Percentiles rank a stretch among this genome's conserved stretches.
phyloP scores from a whole-genome alignment of 1,140 invertebrate genomes.

The Zaprionus nigranus region DNA sequence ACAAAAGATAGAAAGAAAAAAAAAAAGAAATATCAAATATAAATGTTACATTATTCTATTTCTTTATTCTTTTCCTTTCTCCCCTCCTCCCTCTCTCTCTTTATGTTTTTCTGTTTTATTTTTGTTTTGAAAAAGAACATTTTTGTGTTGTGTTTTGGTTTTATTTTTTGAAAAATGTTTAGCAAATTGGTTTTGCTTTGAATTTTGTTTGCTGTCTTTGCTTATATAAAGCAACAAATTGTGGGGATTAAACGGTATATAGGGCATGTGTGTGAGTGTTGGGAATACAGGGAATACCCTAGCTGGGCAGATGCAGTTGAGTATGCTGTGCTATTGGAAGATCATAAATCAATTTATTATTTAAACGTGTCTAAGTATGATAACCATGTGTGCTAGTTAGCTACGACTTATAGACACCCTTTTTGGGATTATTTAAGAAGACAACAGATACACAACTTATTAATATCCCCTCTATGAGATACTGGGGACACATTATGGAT shows the following conservation, averaged over 20 bases:
- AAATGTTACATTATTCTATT: constrained; percentile 1
- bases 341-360: not conserved
- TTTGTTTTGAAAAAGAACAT: constrained; percentile 21
- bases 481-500: too few relatives aligned
- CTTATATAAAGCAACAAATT: constrained; percentile 21
- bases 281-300: not conserved
- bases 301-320: not conserved
- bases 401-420: not conserved
- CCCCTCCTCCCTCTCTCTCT: not conserved
- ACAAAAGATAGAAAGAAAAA: constrained; percentile 19
- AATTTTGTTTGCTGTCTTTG: constrained; percentile 14
- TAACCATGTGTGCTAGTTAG: too few relatives aligned
- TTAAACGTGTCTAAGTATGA: not conserved
- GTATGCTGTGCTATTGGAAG: not conserved
- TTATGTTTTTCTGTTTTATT: not conserved
- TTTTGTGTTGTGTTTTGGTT: not conserved
- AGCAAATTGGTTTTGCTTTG: constrained; percentile 52
- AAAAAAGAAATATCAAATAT: constrained; percentile 5
- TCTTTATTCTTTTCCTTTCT: not conserved
- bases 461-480: not conserved
- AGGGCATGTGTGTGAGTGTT: not conserved
- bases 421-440: not conserved
- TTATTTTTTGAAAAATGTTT: constrained; percentile 58
- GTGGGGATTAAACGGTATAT: not conserved
- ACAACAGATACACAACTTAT: not conserved